phyloP scores from a whole-genome alignment of 2,797 vertebrate species.

The Myotis daubentonii region DNA sequence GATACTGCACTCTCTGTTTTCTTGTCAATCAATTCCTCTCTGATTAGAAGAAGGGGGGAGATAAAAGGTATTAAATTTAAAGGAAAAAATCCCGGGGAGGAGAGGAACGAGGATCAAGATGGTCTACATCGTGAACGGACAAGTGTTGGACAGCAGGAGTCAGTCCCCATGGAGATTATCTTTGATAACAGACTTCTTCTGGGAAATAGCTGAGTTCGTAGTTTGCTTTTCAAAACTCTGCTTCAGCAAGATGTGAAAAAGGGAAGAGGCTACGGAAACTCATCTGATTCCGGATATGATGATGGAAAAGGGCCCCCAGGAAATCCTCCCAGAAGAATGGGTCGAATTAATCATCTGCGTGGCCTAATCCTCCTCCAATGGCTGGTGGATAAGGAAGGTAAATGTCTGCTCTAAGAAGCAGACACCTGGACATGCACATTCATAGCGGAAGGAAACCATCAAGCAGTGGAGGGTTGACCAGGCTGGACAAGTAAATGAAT shows the following conservation, averaged over 20 bases:
- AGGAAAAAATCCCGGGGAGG: not conserved
- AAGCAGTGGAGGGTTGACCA: conserved; percentile 62
- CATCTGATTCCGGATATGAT: conserved; percentile 87
- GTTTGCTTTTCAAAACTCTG: conserved; percentile 94
- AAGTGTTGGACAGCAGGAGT: conserved; percentile 92
- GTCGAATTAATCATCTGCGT: conserved; percentile 91
- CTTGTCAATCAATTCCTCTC: conserved; percentile 95
- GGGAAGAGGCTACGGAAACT: conserved; percentile 84
- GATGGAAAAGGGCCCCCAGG: conserved; percentile 95
- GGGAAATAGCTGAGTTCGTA: conserved; percentile 94
- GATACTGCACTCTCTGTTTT: conserved; percentile 94
- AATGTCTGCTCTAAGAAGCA: conserved; percentile 91
- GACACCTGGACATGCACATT: conserved; percentile 86
- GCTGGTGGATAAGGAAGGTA: conserved; percentile 99
- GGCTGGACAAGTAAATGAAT: conserved; percentile 63
- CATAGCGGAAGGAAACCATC: conserved; percentile 69
- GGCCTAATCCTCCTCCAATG: conserved; percentile 94
- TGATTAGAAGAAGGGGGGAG: conserved; percentile 71
- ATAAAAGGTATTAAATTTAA: not conserved
- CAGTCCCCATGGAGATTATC: conserved; percentile 94
- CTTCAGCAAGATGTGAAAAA: conserved; percentile 90
- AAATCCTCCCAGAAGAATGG: conserved; percentile 93
- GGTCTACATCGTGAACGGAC: conserved; percentile 89
- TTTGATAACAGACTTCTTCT: conserved; percentile 92
- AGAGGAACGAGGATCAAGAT: conserved; percentile 49